Conservation (phyloP, 1,140 invertebrate genomes). For the Tetramorium parvispinum region DNA sequence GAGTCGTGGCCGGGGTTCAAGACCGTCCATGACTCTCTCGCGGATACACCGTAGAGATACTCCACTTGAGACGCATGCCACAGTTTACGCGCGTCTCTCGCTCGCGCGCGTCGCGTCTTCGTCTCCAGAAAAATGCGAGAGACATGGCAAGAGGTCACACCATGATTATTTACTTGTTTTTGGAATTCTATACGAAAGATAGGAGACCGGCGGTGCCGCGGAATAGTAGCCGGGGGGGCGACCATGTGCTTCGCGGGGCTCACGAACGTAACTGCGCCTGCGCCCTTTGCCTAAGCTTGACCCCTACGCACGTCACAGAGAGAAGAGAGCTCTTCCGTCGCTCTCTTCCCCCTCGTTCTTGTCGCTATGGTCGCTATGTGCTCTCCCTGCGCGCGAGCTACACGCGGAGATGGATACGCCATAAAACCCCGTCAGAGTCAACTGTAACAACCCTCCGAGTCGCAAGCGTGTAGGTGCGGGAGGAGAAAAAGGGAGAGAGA, state of each 20-base stretch:
- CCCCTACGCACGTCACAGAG: conserved; percentile 76
- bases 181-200: conserved; percentile 35
- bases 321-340: conserved; percentile 58
- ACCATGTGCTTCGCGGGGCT: conserved; percentile 83
- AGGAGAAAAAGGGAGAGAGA: not conserved
- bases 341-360: conserved; percentile 52
- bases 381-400: conserved; percentile 36
- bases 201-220: conserved; percentile 68
- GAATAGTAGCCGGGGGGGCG: conserved; percentile 72
- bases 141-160: conserved; percentile 23
- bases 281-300: conserved; percentile 80
- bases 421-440: conserved; percentile 74
- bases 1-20: not conserved
- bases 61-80: not conserved
- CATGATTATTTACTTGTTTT: conserved; percentile 75
- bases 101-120: not conserved
- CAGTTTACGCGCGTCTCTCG: not conserved
- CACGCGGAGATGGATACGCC: conserved; percentile 74
- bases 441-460: conserved; percentile 75
- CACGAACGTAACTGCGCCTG: conserved; percentile 83
- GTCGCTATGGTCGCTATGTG: conserved; percentile 6
- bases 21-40: not conserved
- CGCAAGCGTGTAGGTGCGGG: conserved; percentile 55
- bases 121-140: not conserved
- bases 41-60: not conserved